Percentiles rank a stretch among this genome's conserved stretches.
These are phyloP conservation scores for Thelaira solivaga DNA, from an alignment of 2,888 invertebrate genomes.

Conservation along the genomic window DNA sequence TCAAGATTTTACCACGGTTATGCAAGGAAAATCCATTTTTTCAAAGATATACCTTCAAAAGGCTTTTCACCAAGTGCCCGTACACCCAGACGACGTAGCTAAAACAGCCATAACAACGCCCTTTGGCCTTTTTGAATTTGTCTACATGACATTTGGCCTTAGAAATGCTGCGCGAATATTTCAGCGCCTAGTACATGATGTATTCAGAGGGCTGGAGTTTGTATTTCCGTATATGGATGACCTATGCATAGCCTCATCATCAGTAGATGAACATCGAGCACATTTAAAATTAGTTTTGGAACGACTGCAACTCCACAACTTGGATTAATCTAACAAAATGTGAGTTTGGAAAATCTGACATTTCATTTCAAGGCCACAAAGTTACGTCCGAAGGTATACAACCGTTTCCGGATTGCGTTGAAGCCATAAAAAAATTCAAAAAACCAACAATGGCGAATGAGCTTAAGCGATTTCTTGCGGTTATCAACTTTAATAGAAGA, in stretches of 20 bases:
- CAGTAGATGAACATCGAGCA: slow-evolving; percentile 20
- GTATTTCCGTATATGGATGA: slow-evolving; percentile 43
- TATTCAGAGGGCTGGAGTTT: slow-evolving; percentile 20
- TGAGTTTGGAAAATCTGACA: slow-evolving; percentile 33
- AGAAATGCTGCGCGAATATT: slow-evolving; percentile 16
- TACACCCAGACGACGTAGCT: too few species aligned
- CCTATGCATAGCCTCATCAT: slow-evolving; percentile 43
- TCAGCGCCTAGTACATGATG: slow-evolving; percentile 3
- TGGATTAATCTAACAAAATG: slow-evolving; percentile 52
- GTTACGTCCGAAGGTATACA: slow-evolving; percentile 8
- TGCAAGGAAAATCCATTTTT: too few species aligned
- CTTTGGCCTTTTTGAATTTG: slow-evolving; percentile 44
- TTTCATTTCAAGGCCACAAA: slow-evolving; percentile 19
- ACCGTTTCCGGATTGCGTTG: not conserved
- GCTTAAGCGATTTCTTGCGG: slow-evolving; percentile 31
- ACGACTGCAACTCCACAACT: slow-evolving; percentile 13
- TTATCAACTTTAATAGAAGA: slow-evolving; percentile 37
- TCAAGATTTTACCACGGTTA: too few species aligned
- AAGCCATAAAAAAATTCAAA: slow-evolving; percentile 1
- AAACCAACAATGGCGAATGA: slow-evolving; percentile 6
- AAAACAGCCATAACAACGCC: too few species aligned
- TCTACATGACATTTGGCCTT: not conserved
- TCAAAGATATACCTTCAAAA: too few species aligned
- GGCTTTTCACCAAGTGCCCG: too few species aligned
- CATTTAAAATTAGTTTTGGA: slow-evolving; percentile 38